These are phyloP conservation scores for Erinaceus europaeus DNA, from an alignment of 2,113 vertebrate species.

Conservation along the genomic window DNA sequence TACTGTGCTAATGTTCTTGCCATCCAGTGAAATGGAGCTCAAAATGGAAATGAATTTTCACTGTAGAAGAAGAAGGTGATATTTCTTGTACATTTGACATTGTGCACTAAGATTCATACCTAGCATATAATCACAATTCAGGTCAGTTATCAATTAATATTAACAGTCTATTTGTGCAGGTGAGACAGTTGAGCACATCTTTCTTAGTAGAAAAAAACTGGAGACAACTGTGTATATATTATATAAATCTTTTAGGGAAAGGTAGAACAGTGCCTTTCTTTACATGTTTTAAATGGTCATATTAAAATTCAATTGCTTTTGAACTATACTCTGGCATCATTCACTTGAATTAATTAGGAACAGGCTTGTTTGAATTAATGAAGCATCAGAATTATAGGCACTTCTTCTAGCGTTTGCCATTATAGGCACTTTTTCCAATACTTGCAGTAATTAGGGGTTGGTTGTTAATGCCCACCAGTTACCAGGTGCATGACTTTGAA, in stretches of 20 bases:
- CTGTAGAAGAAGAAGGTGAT: slow-evolving; percentile 21
- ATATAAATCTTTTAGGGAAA: slow-evolving; percentile 36
- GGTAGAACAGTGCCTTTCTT: slow-evolving; percentile 18
- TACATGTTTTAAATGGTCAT: slow-evolving; percentile 30
- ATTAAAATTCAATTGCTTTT: slow-evolving; percentile 54
- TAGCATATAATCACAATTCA: neutral
- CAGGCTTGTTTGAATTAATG: slow-evolving; percentile 50
- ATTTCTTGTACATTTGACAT: neutral
- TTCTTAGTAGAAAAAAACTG: slow-evolving; percentile 11
- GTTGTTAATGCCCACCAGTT: slow-evolving; percentile 38
- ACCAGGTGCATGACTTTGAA: slow-evolving; percentile 18
- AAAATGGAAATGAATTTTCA: slow-evolving; percentile 36
- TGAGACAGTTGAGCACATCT: neutral
- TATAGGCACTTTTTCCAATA: too few relatives aligned
- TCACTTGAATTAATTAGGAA: slow-evolving; percentile 52
- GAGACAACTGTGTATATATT: neutral
- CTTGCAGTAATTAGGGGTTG: neutral
- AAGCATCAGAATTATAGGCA: slow-evolving; percentile 44
- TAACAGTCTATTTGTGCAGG: neutral
- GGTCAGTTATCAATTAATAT: slow-evolving; percentile 28
- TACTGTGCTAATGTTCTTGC: slow-evolving; percentile 3
- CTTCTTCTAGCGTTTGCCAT: too few relatives aligned
- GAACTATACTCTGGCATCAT: neutral
- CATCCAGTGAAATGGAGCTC: slow-evolving; percentile 14
- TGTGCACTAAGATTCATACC: neutral